Conservation (phyloP, 2,888 invertebrate species). For the Bellardia bayeri region DNA sequence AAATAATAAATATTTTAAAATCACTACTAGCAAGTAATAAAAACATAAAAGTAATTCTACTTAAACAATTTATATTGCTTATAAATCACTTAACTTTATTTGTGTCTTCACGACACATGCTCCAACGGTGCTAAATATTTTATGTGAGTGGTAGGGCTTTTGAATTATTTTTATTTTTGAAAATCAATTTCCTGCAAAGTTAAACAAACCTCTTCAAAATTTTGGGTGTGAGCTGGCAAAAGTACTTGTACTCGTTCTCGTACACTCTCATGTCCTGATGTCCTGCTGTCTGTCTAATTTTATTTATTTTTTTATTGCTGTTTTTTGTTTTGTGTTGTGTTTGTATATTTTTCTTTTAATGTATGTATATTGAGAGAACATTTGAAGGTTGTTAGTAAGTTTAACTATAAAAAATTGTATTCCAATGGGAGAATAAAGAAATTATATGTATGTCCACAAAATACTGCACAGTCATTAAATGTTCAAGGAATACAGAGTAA, state of each 20-base stretch:
- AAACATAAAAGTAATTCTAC: too few relatives aligned
- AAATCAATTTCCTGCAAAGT: constrained; percentile 5
- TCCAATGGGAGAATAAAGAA: constrained; percentile 3
- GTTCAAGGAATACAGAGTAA: neutral
- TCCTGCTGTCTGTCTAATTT: neutral
- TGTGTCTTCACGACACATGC: too few relatives aligned
- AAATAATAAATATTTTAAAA: too few relatives aligned
- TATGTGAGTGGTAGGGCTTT: neutral
- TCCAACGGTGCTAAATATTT: too few relatives aligned
- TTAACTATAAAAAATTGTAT: neutral
- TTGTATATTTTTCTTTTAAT: neutral
- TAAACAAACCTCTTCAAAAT: neutral
- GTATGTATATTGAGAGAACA: constrained; percentile 7
- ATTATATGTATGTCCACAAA: constrained; percentile 1
- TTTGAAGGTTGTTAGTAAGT: constrained; percentile 27
- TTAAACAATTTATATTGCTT: too few relatives aligned
- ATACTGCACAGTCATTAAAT: neutral
- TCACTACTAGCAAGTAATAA: too few relatives aligned
- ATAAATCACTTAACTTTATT: too few relatives aligned
- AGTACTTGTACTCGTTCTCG: neutral
- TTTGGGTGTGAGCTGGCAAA: neutral
- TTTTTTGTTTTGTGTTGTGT: neutral
- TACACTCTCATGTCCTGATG: neutral
- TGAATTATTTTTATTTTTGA: neutral
- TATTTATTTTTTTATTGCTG: neutral